A percentile compares a stretch with the other conserved stretches of the same genome.
Conservation (phyloP, 1,140 invertebrate species). For the Polyergus mexicanus region DNA sequence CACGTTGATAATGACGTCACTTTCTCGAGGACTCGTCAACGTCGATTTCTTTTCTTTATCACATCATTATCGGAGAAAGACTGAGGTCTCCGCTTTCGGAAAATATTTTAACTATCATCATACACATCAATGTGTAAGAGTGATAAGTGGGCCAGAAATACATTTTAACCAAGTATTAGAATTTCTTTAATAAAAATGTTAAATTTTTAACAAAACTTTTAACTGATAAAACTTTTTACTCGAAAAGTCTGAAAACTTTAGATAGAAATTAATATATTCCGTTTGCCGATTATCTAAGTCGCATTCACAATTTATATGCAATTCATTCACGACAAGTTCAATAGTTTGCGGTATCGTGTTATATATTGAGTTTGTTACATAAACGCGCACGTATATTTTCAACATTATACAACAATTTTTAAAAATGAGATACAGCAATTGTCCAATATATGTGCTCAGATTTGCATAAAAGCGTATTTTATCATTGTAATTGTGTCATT, state of each 20-base stretch:
- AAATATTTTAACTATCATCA: background rate
- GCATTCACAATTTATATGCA: background rate
- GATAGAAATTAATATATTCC: background rate
- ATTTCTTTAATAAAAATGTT: background rate
- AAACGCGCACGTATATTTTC: constrained; percentile 5
- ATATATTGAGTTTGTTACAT: constrained; percentile 18
- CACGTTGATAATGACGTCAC: constrained; percentile 73
- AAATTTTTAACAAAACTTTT: background rate
- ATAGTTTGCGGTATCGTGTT: constrained; percentile 37
- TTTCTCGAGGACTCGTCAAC: constrained; percentile 44
- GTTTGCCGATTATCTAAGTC: no score
- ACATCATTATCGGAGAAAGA: constrained; percentile 43
- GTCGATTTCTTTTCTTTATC: constrained; percentile 62
- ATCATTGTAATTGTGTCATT: constrained; percentile 36
- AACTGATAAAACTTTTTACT: no score
- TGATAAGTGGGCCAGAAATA: background rate
- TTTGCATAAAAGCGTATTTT: constrained; percentile 19
- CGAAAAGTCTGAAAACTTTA: background rate
- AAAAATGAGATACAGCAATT: constrained; percentile 12
- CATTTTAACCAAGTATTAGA: background rate
- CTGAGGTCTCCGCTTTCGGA: constrained; percentile 26
- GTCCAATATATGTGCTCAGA: background rate
- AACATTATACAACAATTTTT: background rate
- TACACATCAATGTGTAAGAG: background rate
- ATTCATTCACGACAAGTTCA: background rate